Conservation (phyloP, 1,140 invertebrate species). For the Fopius arisanus region DNA sequence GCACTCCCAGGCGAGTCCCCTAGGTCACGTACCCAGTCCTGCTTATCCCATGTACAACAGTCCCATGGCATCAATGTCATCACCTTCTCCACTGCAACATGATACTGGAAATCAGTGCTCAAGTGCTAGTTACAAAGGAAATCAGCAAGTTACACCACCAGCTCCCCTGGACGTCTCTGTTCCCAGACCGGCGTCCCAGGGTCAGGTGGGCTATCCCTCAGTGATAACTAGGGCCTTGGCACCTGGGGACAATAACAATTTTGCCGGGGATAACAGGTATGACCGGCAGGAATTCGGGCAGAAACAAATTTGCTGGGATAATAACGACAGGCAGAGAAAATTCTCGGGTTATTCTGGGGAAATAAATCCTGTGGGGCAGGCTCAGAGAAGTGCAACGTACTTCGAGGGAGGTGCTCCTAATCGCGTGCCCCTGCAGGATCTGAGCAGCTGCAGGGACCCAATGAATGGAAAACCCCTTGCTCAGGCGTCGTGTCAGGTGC, state of each 20-base stretch:
- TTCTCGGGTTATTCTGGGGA: neutral
- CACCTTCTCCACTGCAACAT: slow-evolving; percentile 70
- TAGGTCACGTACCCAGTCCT: slow-evolving; percentile 76
- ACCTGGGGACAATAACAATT: slow-evolving; percentile 67
- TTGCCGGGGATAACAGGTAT: slow-evolving; percentile 65
- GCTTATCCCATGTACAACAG: slow-evolving; percentile 81
- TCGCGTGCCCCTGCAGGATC: slow-evolving; percentile 72
- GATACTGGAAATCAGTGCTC: slow-evolving; percentile 52
- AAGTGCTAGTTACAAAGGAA: slow-evolving; percentile 58
- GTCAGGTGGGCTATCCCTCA: slow-evolving; percentile 74
- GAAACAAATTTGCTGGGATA: slow-evolving; percentile 53
- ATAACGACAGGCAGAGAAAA: slow-evolving; percentile 44
- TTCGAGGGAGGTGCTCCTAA: slow-evolving; percentile 68
- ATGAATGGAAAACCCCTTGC: slow-evolving; percentile 76
- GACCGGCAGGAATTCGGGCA: slow-evolving; percentile 62
- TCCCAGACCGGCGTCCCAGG: slow-evolving; percentile 70
- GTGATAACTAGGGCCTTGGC: slow-evolving; percentile 76
- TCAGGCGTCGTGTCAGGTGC: slow-evolving; percentile 70
- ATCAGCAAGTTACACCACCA: slow-evolving; percentile 69
- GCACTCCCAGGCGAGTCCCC: slow-evolving; percentile 71
- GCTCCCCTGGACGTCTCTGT: slow-evolving; percentile 75
- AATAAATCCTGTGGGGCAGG: neutral
- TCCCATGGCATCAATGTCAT: slow-evolving; percentile 77
- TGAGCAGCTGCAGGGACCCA: slow-evolving; percentile 75
- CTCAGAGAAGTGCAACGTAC: neutral